These are phyloP conservation scores for Python bivittatus DNA, from an alignment of 2,113 vertebrate species.

Conservation along the genomic window DNA sequence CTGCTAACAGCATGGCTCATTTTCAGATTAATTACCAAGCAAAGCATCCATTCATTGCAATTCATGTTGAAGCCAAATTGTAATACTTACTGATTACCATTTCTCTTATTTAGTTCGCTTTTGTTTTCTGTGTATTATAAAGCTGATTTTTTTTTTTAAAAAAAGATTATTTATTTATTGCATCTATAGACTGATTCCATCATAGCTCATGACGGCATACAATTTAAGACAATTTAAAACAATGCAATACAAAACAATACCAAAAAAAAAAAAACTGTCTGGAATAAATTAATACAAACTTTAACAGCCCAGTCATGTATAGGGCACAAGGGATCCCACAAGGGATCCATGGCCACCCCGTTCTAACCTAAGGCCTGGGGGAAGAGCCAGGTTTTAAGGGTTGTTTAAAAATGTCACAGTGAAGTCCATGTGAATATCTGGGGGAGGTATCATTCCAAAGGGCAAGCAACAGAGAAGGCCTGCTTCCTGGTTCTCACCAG, in stretches of 20 bases:
- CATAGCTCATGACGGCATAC: not conserved
- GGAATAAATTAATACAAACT: not conserved
- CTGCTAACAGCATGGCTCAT: slow-evolving; percentile 73
- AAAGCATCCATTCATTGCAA: slow-evolving; percentile 88
- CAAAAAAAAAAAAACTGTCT: not conserved
- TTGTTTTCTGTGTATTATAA: not conserved
- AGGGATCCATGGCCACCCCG: not conserved
- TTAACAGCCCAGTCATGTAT: not conserved
- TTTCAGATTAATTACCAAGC: slow-evolving; percentile 83
- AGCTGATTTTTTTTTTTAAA: not conserved
- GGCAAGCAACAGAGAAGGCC: not conserved
- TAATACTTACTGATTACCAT: slow-evolving; percentile 51
- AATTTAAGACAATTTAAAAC: not conserved
- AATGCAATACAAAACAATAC: not conserved
- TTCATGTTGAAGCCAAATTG: slow-evolving; percentile 78
- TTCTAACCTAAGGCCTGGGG: not conserved
- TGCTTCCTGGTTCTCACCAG: not conserved
- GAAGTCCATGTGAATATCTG: not conserved
- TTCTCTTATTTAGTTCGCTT: not conserved
- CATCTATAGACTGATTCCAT: not conserved
- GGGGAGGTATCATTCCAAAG: not conserved
- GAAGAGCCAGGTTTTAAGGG: not conserved
- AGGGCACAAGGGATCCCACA: no score
- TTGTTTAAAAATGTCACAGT: not conserved
- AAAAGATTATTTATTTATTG: not conserved